A percentile compares a stretch with the other conserved stretches of the same genome.
phyloP scores from a whole-genome alignment of 2,113 vertebrate species.

The Tenrec ecaudatus region DNA sequence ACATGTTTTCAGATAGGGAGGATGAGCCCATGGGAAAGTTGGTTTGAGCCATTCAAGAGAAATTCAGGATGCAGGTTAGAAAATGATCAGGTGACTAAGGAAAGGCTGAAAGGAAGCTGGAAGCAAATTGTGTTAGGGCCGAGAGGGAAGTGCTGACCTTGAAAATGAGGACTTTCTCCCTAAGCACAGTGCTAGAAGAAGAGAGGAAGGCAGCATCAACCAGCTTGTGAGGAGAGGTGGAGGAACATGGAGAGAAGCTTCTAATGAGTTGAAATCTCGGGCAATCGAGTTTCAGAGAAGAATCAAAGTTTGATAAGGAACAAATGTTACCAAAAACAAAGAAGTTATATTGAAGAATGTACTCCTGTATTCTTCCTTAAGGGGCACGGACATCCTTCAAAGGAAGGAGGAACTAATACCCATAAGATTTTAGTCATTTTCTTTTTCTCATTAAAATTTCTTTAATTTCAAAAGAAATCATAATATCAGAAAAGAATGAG shows the following conservation, averaged over 20 bases:
- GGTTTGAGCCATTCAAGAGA: background rate
- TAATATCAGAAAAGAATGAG: background rate
- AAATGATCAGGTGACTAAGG: background rate
- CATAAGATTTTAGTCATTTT: background rate
- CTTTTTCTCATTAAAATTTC: background rate
- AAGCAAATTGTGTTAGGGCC: background rate
- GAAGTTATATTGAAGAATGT: background rate
- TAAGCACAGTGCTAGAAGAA: background rate
- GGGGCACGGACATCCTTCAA: background rate
- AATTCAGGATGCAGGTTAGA: background rate
- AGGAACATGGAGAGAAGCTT: background rate
- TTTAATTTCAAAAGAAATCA: constrained; percentile 16
- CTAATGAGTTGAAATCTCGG: background rate
- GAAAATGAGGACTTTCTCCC: background rate
- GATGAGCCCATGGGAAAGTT: background rate
- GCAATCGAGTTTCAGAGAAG: background rate
- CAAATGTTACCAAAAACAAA: background rate
- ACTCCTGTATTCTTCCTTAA: background rate
- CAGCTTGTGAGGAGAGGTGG: background rate
- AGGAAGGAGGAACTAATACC: background rate
- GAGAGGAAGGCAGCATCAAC: background rate
- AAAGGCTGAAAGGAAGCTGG: background rate
- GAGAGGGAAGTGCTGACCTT: background rate
- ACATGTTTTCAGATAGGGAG: background rate
- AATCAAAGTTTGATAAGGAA: background rate